Conservation (phyloP, 2,888 invertebrate genomes). For the Sarcophaga subvicina region DNA sequence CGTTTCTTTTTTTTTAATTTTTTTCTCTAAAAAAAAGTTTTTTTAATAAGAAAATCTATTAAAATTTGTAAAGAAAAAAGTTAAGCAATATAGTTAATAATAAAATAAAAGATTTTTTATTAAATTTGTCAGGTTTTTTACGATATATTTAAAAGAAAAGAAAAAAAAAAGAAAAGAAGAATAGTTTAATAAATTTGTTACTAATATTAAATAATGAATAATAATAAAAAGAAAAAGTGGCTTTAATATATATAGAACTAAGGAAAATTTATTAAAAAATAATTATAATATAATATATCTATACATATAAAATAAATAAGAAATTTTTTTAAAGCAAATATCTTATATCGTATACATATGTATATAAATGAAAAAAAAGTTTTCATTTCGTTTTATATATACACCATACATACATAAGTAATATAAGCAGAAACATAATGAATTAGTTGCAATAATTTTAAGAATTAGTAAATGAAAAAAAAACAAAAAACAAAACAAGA, state of each 20-base stretch:
- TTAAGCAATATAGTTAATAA: slow-evolving; percentile 69
- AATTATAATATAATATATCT: slow-evolving; percentile 4
- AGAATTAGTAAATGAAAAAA: slow-evolving; percentile 33
- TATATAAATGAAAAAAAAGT: slow-evolving; percentile 35
- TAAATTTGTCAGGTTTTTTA: slow-evolving; percentile 66
- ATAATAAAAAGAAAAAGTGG: slow-evolving; percentile 57
- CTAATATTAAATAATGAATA: slow-evolving; percentile 54
- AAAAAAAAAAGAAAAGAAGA: slow-evolving; percentile 14
- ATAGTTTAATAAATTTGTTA: slow-evolving; percentile 68
- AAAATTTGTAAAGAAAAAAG: slow-evolving; percentile 27
- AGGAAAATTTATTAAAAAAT: slow-evolving; percentile 55
- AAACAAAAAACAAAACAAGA: slow-evolving; percentile 14
- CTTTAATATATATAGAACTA: slow-evolving; percentile 66
- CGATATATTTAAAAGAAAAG: background rate
- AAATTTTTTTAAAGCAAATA: slow-evolving; percentile 26
- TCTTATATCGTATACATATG: background rate
- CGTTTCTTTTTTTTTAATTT: slow-evolving; percentile 26
- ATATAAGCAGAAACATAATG: slow-evolving; percentile 24
- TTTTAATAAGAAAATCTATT: slow-evolving; percentile 16
- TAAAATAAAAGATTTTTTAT: slow-evolving; percentile 47
- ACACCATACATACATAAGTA: background rate
- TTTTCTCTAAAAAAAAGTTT: background rate
- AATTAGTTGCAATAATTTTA: slow-evolving; percentile 63
- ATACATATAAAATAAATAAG: slow-evolving; percentile 48
- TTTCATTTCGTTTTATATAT: slow-evolving; percentile 47